These are phyloP conservation scores for Melanocharis versteri DNA, from an alignment of 2,113 vertebrate genomes.

Conservation along the genomic window DNA sequence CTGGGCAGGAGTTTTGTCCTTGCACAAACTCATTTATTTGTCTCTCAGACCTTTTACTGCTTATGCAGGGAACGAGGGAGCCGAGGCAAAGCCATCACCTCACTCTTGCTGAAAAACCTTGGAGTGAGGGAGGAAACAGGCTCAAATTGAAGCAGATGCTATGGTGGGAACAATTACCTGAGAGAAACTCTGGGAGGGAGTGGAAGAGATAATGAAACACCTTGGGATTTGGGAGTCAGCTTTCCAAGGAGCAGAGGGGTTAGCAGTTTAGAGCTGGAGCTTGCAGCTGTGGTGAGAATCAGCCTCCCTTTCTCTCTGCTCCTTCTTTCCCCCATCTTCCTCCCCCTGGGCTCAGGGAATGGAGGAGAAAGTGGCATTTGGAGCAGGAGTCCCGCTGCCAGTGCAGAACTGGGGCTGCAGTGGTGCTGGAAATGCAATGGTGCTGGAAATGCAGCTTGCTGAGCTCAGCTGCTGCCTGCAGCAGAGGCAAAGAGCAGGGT, in stretches of 20 bases:
- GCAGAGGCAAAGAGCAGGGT: not conserved
- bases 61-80: not conserved
- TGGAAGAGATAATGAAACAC: conserved; percentile 65
- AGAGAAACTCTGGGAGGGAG: conserved; percentile 43
- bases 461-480: conserved; percentile 1
- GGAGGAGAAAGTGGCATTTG: not conserved
- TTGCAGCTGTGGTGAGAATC: conserved; percentile 37
- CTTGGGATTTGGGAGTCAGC: conserved; percentile 60
- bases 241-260: conserved; percentile 37
- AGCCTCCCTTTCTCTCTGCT: not conserved
- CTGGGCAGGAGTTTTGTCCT: not conserved
- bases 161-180: conserved; percentile 67
- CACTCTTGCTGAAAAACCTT: not conserved
- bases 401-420: not conserved
- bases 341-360: not conserved
- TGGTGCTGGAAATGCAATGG: not conserved
- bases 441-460: not conserved
- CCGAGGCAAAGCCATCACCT: not conserved
- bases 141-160: conserved; percentile 55
- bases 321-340: not conserved
- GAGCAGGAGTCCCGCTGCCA: not conserved
- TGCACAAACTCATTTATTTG: not conserved
- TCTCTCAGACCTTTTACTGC: not conserved
- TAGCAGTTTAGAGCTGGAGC: conserved; percentile 36
- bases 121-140: conserved; percentile 17